Conservation (phyloP, 2,888 invertebrate species). For the Drosophila pseudotalamancana region DNA sequence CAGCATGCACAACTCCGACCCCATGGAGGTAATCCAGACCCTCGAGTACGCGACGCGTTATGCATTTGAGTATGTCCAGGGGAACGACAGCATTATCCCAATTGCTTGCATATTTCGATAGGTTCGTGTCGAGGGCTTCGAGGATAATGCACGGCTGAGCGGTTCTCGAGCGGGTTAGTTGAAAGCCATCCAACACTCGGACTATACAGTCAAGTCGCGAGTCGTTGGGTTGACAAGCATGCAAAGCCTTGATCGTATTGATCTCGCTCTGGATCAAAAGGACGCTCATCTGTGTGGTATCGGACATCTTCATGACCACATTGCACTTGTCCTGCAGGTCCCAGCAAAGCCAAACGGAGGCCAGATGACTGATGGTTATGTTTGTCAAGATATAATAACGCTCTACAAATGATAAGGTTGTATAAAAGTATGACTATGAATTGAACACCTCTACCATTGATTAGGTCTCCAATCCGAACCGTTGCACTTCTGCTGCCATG, state of each 20-base stretch:
- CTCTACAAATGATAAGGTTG: background rate
- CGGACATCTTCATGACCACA: background rate
- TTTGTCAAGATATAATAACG: constrained; percentile 5
- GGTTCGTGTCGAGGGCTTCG: background rate
- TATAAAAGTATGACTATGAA: too few relatives aligned
- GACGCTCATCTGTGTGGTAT: background rate
- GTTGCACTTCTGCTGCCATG: background rate
- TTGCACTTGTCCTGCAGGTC: background rate
- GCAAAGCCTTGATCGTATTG: background rate
- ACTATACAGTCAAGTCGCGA: background rate
- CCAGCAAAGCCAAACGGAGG: constrained; percentile 3
- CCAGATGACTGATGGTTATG: background rate
- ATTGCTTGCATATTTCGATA: background rate
- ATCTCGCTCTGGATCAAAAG: background rate
- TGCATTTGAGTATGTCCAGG: background rate
- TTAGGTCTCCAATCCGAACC: background rate
- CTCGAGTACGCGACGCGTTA: background rate
- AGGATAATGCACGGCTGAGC: constrained; percentile 1
- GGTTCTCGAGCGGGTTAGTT: background rate
- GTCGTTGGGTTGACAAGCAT: background rate
- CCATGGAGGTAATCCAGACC: constrained; percentile 17
- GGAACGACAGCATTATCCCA: background rate
- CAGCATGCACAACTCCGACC: constrained; percentile 13
- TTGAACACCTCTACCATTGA: background rate
- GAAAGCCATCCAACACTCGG: background rate